These are phyloP conservation scores for Rhingia campestris DNA, from an alignment of 2,888 invertebrate species.

Conservation along the genomic window DNA sequence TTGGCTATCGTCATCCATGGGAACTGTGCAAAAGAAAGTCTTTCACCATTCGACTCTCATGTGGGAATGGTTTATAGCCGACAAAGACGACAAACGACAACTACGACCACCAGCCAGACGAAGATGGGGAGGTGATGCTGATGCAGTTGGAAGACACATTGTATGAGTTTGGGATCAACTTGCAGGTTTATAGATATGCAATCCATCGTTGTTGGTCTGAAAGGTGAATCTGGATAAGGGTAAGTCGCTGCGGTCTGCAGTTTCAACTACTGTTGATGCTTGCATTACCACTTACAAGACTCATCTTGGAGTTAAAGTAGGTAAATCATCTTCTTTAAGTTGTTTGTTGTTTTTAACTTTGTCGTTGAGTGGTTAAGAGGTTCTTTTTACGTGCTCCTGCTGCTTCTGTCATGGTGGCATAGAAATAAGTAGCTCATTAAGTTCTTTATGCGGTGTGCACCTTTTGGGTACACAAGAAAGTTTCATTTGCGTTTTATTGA, in stretches of 20 bases:
- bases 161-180: constrained; percentile 59
- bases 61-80: constrained; percentile 60
- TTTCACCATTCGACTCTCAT: constrained; percentile 65
- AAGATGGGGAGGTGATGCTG: constrained; percentile 21
- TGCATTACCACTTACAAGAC: constrained; percentile 62
- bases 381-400: constrained; percentile 8
- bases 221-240: constrained; percentile 74
- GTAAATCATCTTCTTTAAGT: constrained; percentile 69
- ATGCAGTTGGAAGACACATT: constrained; percentile 41
- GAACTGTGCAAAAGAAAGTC: constrained; percentile 74
- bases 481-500: constrained; percentile 57
- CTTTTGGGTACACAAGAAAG: constrained; percentile 67
- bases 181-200: constrained; percentile 50
- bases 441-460: constrained; percentile 50
- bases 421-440: constrained; percentile 71
- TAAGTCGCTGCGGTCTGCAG: constrained; percentile 45
- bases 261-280: constrained; percentile 62
- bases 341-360: constrained; percentile 61
- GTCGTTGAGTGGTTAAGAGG: constrained; percentile 46
- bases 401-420: constrained; percentile 34
- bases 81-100: constrained; percentile 52
- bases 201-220: constrained; percentile 35
- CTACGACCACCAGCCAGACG: neutral
- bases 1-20: constrained; percentile 64
- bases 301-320: constrained; percentile 59